phyloP scores from a whole-genome alignment of 2,888 invertebrate species.

The Lumbricus terrestris region DNA sequence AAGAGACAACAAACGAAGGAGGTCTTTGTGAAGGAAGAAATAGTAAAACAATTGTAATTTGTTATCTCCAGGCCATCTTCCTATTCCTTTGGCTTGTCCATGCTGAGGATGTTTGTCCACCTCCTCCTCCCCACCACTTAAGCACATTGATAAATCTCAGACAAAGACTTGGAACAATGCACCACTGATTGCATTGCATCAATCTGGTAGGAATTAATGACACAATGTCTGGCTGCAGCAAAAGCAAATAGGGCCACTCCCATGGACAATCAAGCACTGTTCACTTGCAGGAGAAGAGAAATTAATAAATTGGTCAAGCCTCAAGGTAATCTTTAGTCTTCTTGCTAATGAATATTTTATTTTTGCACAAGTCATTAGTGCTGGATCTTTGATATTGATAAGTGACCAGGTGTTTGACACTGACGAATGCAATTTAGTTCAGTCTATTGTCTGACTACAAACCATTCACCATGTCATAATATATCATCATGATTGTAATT shows the following conservation, averaged over 20 bases:
- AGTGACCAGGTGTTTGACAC: neutral
- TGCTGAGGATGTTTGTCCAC: neutral
- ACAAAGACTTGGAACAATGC: neutral
- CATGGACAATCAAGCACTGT: neutral
- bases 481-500: neutral
- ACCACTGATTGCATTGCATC: neutral
- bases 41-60: neutral
- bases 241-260: neutral
- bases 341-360: neutral
- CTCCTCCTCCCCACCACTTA: neutral
- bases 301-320: neutral
- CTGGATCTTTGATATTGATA: neutral
- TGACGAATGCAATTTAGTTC: constrained; percentile 3
- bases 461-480: neutral
- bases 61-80: neutral
- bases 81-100: neutral
- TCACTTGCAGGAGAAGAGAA: neutral
- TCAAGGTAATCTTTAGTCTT: neutral
- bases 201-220: neutral
- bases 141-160: neutral
- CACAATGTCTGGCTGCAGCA: neutral
- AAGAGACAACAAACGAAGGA: neutral
- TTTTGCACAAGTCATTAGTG: neutral
- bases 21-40: neutral
- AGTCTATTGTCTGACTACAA: neutral